Conservation (phyloP, 2,113 vertebrate species). For the Alligator mississippiensis region DNA sequence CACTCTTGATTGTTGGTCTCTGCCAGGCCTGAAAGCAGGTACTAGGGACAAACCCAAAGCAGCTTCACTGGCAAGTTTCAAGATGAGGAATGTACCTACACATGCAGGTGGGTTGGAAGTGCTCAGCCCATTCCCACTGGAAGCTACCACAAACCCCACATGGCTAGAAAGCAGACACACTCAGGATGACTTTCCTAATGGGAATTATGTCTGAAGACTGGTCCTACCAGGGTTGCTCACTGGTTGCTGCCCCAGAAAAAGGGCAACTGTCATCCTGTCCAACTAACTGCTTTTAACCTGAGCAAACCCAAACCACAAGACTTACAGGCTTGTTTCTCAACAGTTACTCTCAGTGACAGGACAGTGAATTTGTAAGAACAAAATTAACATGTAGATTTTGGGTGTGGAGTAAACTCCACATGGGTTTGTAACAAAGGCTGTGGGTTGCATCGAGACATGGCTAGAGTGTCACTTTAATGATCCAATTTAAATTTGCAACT, state of each 20-base stretch:
- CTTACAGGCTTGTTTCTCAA: not conserved
- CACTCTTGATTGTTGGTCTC: no score
- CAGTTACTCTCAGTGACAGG: not conserved
- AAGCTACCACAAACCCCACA: no score
- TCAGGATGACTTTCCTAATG: not conserved
- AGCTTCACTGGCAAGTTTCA: no score
- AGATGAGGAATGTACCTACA: no score
- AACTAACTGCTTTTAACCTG: not conserved
- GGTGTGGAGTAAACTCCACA: not conserved
- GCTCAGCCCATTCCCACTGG: no score
- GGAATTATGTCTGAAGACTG: not conserved
- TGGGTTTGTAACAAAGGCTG: not conserved
- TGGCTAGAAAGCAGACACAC: not conserved
- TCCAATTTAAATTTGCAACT: not conserved
- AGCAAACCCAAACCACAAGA: not conserved
- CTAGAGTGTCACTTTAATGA: accelerated
- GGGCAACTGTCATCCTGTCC: not conserved
- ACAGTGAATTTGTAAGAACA: not conserved
- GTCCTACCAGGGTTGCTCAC: not conserved
- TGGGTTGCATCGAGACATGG: not conserved
- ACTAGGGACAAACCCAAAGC: no score
- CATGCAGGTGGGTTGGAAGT: no score
- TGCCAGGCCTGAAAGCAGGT: no score
- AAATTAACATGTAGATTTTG: not conserved
- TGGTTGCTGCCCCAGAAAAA: not conserved